Evolutionary conservation across 1,140 invertebrate species (phyloP).

Genomic region (Pachypeltis micranthus): DNA sequence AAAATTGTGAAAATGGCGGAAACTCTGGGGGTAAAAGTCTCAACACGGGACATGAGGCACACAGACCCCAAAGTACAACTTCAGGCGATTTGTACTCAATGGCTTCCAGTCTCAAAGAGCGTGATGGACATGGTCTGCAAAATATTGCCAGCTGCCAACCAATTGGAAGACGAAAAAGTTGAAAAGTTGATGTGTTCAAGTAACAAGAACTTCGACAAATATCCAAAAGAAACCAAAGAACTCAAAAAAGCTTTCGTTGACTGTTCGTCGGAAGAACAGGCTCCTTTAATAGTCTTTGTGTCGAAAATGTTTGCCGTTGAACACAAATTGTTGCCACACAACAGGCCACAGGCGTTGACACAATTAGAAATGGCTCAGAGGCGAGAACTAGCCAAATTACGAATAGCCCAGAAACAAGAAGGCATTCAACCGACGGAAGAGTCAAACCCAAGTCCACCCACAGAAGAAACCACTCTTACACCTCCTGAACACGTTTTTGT

Average conservation of each 20-base stretch:
- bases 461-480: constrained; percentile 29
- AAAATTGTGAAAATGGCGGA: constrained; percentile 69
- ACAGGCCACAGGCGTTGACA: constrained; percentile 58
- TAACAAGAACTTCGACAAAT: constrained; percentile 51
- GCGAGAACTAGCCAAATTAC: constrained; percentile 50
- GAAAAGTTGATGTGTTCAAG: constrained; percentile 61
- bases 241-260: constrained; percentile 64
- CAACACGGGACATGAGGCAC: constrained; percentile 60
- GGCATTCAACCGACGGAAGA: background rate
- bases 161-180: constrained; percentile 64
- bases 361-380: constrained; percentile 59
- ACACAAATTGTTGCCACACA: constrained; percentile 53
- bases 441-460: background rate
- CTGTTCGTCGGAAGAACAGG: constrained; percentile 51
- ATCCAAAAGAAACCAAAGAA: constrained; percentile 54
- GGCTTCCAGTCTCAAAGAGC: constrained; percentile 74
- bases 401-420: constrained; percentile 26
- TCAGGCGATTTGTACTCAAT: constrained; percentile 71
- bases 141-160: constrained; percentile 66
- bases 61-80: constrained; percentile 66
- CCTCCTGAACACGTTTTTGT: constrained; percentile 59
- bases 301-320: constrained; percentile 87
- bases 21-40: constrained; percentile 68
- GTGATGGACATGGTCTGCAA: constrained; percentile 69
- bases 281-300: constrained; percentile 77